Conservation (phyloP, 2,888 invertebrate species). For the Tetragonula carbonaria region DNA sequence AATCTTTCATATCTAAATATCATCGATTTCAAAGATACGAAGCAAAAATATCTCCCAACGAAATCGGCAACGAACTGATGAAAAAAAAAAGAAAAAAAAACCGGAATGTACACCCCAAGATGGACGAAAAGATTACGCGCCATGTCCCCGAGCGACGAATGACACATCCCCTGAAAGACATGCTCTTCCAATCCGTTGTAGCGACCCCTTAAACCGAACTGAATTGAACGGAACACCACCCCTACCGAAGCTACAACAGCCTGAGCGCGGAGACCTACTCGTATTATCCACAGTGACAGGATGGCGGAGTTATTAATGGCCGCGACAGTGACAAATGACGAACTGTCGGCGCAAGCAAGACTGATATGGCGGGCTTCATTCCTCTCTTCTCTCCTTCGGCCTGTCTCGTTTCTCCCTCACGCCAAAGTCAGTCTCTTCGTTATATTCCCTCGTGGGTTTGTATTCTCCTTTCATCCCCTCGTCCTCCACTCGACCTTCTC, state of each 20-base stretch:
- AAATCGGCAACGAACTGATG: neutral
- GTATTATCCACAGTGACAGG: constrained; percentile 84
- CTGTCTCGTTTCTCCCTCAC: constrained; percentile 53
- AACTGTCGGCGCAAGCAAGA: constrained; percentile 85
- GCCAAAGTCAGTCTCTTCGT: constrained; percentile 27
- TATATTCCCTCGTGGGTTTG: constrained; percentile 67
- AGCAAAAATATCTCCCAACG: neutral
- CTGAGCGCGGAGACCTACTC: constrained; percentile 78
- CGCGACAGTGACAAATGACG: constrained; percentile 84
- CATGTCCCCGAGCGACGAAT: constrained; percentile 81
- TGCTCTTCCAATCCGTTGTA: constrained; percentile 82
- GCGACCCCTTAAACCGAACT: constrained; percentile 82
- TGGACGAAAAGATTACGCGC: constrained; percentile 70
- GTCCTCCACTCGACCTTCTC: constrained; percentile 66
- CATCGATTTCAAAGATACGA: neutral
- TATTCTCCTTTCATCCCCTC: constrained; percentile 62
- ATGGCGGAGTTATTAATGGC: constrained; percentile 84
- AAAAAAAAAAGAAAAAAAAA: constrained; percentile 18
- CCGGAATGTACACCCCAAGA: constrained; percentile 38
- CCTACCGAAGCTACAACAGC: constrained; percentile 76
- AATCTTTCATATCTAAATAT: too few relatives aligned
- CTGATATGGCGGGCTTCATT: constrained; percentile 83
- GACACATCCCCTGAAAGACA: constrained; percentile 83
- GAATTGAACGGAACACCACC: constrained; percentile 82
- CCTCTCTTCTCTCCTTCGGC: constrained; percentile 75